A percentile compares a stretch with the other conserved stretches of the same genome.
These are phyloP conservation scores for Caenorhabditis sulstoni DNA, from an alignment of 2,888 invertebrate species.

Conservation along the genomic window DNA sequence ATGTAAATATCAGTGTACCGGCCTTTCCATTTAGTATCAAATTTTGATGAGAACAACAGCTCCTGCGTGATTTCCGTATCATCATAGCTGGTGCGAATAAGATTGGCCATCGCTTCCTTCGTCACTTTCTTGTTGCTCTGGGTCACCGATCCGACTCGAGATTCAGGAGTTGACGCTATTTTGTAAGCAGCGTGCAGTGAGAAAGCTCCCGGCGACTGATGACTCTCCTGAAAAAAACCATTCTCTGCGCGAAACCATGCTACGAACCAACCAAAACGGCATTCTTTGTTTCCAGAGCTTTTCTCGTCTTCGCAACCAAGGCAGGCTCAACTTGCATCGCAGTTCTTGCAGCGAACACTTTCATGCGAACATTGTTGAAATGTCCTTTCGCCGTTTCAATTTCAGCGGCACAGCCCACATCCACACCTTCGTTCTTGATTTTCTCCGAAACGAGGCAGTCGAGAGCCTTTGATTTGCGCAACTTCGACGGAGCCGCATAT, in stretches of 20 bases:
- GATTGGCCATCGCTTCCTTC: slow-evolving; percentile 63
- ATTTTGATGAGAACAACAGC: slow-evolving; percentile 67
- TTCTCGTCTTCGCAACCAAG: slow-evolving; percentile 57
- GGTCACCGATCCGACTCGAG: slow-evolving; percentile 21
- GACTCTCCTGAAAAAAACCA: slow-evolving; percentile 4
- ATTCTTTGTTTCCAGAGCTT: slow-evolving; percentile 48
- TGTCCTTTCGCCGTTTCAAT: slow-evolving; percentile 48
- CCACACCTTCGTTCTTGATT: not conserved
- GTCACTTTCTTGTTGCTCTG: slow-evolving; percentile 51
- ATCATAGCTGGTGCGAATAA: slow-evolving; percentile 61
- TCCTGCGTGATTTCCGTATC: slow-evolving; percentile 66
- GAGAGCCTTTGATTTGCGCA: slow-evolving; percentile 48
- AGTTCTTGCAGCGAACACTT: slow-evolving; percentile 69
- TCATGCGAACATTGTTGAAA: slow-evolving; percentile 65
- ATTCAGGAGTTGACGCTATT: slow-evolving; percentile 49
- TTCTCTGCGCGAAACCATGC: not conserved
- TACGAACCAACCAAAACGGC: slow-evolving; percentile 22
- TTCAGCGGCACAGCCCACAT: slow-evolving; percentile 5
- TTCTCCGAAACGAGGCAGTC: slow-evolving; percentile 50
- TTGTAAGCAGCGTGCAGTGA: slow-evolving; percentile 61
- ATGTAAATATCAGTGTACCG: slow-evolving; percentile 67
- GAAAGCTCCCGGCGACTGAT: slow-evolving; percentile 63
- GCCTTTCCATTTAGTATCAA: slow-evolving; percentile 69
- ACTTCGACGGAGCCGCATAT: slow-evolving; percentile 36
- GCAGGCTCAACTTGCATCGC: slow-evolving; percentile 69